These are phyloP conservation scores for Smutsia gigantea DNA, from an alignment of 2,797 vertebrate species.

Conservation along the genomic window DNA sequence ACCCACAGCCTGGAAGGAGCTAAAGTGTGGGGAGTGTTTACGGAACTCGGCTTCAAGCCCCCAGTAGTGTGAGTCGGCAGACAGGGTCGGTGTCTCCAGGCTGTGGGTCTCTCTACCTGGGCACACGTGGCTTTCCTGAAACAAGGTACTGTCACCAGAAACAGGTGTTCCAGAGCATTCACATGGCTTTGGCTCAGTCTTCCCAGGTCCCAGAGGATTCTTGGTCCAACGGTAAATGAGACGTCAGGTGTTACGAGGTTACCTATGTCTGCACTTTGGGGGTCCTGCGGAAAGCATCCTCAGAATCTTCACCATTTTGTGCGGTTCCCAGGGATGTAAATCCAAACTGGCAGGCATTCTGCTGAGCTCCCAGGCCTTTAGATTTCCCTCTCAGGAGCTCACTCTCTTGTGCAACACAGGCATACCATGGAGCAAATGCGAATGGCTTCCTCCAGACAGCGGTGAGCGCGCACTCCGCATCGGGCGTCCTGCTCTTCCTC, in stretches of 20 bases:
- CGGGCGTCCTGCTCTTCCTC: background rate
- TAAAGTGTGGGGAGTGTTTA: slow-evolving; percentile 23
- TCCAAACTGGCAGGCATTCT: background rate
- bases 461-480: accelerated
- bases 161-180: background rate
- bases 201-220: background rate
- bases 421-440: accelerated
- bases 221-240: background rate
- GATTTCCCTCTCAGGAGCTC: background rate
- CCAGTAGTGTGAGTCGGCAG: background rate
- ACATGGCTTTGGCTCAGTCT: background rate
- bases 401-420: accelerated
- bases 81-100: background rate
- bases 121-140: accelerated
- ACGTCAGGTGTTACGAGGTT: background rate
- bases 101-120: background rate
- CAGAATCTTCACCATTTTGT: background rate
- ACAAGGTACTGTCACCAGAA: background rate
- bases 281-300: background rate
- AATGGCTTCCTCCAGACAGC: background rate
- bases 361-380: background rate
- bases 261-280: accelerated
- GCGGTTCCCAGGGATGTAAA: accelerated
- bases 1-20: slow-evolving; percentile 78
- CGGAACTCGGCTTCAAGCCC: background rate